A percentile compares a stretch with the other conserved stretches of the same genome.
phyloP scores from a whole-genome alignment of 2,797 vertebrate species.

The Aselliscus stoliczkanus region DNA sequence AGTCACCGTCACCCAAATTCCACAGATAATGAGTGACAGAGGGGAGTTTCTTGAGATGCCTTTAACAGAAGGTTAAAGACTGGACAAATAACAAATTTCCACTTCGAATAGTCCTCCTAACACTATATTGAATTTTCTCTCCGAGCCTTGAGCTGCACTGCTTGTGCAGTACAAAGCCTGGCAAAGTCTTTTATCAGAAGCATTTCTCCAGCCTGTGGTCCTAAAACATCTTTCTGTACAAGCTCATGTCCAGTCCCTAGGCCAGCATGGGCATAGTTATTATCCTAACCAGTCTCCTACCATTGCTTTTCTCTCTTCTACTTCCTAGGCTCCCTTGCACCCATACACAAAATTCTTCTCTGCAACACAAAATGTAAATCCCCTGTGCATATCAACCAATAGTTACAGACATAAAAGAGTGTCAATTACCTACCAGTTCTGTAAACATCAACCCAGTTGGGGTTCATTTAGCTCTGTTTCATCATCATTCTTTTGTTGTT shows the following conservation, averaged over 20 bases:
- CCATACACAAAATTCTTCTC: background rate
- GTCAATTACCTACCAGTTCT: background rate
- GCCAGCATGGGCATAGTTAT: background rate
- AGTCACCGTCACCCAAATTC: background rate
- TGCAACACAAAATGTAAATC: background rate
- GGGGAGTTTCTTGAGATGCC: background rate
- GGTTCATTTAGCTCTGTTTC: background rate
- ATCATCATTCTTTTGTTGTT: background rate
- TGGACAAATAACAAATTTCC: background rate
- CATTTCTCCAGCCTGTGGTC: background rate
- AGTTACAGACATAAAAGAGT: background rate
- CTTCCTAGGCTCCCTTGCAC: background rate
- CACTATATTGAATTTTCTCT: background rate
- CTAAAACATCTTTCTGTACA: background rate
- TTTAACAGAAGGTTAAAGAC: background rate
- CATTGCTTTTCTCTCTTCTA: background rate
- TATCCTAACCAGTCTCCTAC: background rate
- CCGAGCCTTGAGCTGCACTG: background rate
- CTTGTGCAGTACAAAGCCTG: background rate
- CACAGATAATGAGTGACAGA: background rate
- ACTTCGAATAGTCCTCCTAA: background rate
- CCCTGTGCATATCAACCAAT: background rate
- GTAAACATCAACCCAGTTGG: background rate
- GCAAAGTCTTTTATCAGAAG: background rate
- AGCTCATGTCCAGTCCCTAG: background rate